Conservation (phyloP, 1,140 invertebrate genomes). For the Ditylenchus dipsaci region DNA sequence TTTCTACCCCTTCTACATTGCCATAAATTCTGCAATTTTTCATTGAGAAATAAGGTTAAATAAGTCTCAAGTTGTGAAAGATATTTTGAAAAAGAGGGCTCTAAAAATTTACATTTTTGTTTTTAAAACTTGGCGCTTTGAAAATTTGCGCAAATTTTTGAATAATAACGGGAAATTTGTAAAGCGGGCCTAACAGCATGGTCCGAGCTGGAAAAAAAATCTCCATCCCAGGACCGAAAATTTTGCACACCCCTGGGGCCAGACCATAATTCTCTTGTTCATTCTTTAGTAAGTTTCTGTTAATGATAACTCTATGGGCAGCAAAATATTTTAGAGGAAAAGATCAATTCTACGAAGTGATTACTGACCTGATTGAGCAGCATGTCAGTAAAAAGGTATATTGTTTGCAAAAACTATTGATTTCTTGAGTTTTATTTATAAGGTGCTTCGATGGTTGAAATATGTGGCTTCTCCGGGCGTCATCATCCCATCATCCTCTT, state of each 20-base stretch:
- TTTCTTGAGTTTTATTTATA: not conserved
- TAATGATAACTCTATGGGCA: slow-evolving; percentile 3
- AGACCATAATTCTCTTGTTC: not conserved
- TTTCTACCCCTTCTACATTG: not conserved
- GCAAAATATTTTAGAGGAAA: slow-evolving; percentile 65
- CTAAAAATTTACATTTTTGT: too few species aligned
- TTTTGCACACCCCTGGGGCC: not conserved
- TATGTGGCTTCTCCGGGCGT: slow-evolving; percentile 88
- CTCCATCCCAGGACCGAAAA: too few species aligned
- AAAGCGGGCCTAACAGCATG: too few species aligned
- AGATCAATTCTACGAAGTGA: slow-evolving; percentile 71
- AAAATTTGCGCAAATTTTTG: too few species aligned
- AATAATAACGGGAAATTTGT: too few species aligned
- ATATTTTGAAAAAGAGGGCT: too few species aligned
- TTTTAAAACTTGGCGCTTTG: too few species aligned
- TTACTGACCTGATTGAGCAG: slow-evolving; percentile 28
- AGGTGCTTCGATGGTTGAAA: slow-evolving; percentile 60
- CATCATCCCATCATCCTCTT: slow-evolving; percentile 87
- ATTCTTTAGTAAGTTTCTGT: too few species aligned
- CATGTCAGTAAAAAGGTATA: slow-evolving; percentile 21
- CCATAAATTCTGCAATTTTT: too few species aligned
- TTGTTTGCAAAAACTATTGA: not conserved
- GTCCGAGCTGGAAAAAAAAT: too few species aligned
- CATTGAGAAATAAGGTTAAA: too few species aligned
- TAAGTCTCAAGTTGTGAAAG: too few species aligned